phyloP scores from a whole-genome alignment of 2,113 vertebrate genomes.

The Alligator mississippiensis region DNA sequence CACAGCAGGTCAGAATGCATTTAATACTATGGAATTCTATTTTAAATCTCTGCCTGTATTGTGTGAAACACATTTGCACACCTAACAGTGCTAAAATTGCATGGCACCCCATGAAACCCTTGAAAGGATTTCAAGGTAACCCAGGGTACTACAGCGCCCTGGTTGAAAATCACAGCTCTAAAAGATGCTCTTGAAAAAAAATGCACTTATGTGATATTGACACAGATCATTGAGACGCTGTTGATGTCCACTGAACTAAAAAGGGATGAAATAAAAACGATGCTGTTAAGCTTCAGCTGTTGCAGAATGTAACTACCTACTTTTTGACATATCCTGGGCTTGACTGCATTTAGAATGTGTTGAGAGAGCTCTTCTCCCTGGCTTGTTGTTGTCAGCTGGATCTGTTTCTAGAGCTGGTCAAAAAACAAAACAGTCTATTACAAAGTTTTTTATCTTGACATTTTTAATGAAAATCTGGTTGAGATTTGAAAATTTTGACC shows the following conservation, averaged over 20 bases:
- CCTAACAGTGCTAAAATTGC: too few species aligned
- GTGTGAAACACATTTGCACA: too few species aligned
- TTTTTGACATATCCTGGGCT: background rate
- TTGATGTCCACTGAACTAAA: background rate
- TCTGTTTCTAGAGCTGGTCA: background rate
- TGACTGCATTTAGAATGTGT: accelerated
- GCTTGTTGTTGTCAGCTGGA: background rate
- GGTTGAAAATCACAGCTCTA: background rate
- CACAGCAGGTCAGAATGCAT: too few species aligned
- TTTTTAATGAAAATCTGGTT: accelerated
- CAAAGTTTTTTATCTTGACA: background rate
- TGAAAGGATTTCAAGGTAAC: too few species aligned
- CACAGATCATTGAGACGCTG: background rate
- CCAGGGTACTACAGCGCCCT: too few species aligned
- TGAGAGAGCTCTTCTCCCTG: background rate
- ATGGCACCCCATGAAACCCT: too few species aligned
- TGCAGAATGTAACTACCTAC: background rate
- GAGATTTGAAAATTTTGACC: background rate
- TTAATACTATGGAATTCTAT: too few species aligned
- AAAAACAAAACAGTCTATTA: background rate
- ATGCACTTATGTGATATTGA: background rate
- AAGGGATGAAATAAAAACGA: background rate
- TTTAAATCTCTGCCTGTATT: too few species aligned
- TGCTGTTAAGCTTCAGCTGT: accelerated
- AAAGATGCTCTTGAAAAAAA: background rate